Base-by-base conservation (phyloP, 2,113 vertebrate genomes). In the Neodontobutis hainanensis region DNA sequence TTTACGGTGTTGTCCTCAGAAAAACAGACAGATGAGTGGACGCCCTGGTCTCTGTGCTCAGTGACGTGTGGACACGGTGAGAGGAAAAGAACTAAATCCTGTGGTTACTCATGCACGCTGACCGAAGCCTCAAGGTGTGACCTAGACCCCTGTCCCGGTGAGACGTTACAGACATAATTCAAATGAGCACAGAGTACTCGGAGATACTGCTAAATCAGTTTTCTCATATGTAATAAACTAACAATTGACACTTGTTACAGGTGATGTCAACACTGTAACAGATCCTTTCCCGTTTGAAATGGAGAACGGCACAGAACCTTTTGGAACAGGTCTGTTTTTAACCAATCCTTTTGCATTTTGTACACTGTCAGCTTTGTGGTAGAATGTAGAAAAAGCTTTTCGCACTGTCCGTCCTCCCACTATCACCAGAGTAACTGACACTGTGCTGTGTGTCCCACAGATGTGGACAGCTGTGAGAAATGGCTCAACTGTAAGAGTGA, bases 401-500 rank as follows among this genome's bases (percentile, higher is more conserved):
- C 1, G 3, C 19, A 27, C 19, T 27, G 19, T 27, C 19, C 1
- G 19, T 27, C 19, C 19, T 27, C 19, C 19, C 19, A 27, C 19
- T 27, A 27, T 27, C 19, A 27, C 19, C 19, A 27, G 19, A 27
- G 19, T 27, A 27, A 27, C 19, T 27, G 19, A 27, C 19, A 9
- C 51, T 38, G 14, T n/a, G 10, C 16, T 60, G 7, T 72, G 4
- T 8, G 65, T 44, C 55, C 58, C 10, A 19, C 59, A 96, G 95
- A 95, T 73, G 91, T 94, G 51, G 95, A 98, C 93, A 96, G 94
- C 89, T 97, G 96, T 73, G 96, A 98, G 78, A 96, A 96, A 83
- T 99, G 96, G 95, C 89, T 98, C 50, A 96, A 93, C 82, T 97
- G 96, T 87, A 96, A 95, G 84, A 97, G 94, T 0, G 94, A 96